A percentile compares a stretch with the other conserved stretches of the same genome.
phyloP scores from a whole-genome alignment of 2,888 invertebrate species.

The Gryllus longicercus region DNA sequence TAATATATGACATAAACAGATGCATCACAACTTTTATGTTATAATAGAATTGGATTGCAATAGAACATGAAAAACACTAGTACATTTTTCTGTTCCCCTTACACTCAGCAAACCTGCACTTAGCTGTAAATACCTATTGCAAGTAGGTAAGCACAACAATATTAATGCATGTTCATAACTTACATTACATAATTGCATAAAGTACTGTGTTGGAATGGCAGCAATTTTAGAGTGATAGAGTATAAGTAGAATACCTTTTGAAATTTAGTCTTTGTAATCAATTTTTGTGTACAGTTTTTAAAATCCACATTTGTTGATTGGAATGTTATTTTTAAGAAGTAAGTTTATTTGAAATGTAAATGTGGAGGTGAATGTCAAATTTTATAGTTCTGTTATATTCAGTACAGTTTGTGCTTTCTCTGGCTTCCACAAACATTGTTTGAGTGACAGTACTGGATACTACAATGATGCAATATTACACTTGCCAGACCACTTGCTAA shows the following conservation, averaged over 20 bases:
- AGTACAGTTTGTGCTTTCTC: neutral
- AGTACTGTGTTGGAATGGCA: conserved; percentile 6
- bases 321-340: neutral
- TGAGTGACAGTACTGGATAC: too few relatives aligned
- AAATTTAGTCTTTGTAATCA: conserved; percentile 3
- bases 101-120: too few relatives aligned
- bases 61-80: too few relatives aligned
- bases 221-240: conserved; percentile 6
- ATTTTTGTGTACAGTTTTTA: neutral
- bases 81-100: too few relatives aligned
- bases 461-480: too few relatives aligned
- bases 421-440: too few relatives aligned
- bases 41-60: too few relatives aligned
- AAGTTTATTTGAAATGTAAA: neutral
- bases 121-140: too few relatives aligned
- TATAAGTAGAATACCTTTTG: neutral
- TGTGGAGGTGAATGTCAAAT: neutral
- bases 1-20: too few relatives aligned
- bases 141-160: too few relatives aligned
- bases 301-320: conserved; percentile 11
- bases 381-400: conserved; percentile 11
- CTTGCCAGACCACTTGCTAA: neutral
- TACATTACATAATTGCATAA: neutral
- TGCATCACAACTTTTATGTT: too few relatives aligned
- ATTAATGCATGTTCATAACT: too few relatives aligned